Evolutionary conservation across 2,888 invertebrate genomes (phyloP).

Genomic region (Cephus spinipes): DNA sequence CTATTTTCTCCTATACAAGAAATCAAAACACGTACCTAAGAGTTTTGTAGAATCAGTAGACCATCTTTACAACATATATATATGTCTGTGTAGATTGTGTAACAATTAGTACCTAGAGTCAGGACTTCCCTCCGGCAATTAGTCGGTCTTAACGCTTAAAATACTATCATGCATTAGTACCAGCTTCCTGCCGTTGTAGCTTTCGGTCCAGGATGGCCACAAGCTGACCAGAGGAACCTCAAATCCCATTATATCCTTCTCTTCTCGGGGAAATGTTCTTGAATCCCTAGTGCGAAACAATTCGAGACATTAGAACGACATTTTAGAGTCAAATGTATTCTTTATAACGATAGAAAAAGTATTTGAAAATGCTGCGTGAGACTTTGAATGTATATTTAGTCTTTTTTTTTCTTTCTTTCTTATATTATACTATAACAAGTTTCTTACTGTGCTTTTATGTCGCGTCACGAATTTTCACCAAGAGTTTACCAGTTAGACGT

Average conservation of each 20-base stretch:
- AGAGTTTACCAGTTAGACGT: neutral
- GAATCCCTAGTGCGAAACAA: neutral
- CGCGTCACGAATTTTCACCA: neutral
- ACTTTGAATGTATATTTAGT: neutral
- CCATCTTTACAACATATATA: too few species aligned
- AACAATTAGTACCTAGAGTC: neutral
- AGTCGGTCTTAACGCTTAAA: neutral
- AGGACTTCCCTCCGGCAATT: neutral
- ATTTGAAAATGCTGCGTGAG: too few species aligned
- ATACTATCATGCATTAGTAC: neutral
- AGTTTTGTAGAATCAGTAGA: neutral
- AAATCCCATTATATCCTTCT: slow-evolving; percentile 34
- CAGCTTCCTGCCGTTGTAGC: neutral
- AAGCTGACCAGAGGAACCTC: slow-evolving; percentile 39
- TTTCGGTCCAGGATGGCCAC: slow-evolving; percentile 35
- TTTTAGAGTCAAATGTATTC: neutral
- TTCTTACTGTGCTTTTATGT: neutral
- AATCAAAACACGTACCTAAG: neutral
- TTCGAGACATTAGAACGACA: neutral
- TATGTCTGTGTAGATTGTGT: neutral
- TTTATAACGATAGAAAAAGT: too few species aligned
- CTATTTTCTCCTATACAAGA: neutral
- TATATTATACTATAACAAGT: neutral
- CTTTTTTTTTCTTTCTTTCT: neutral
- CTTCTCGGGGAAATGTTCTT: neutral